Conservation (phyloP, 2,113 vertebrate species). For the Cephalopterus ornatus region DNA sequence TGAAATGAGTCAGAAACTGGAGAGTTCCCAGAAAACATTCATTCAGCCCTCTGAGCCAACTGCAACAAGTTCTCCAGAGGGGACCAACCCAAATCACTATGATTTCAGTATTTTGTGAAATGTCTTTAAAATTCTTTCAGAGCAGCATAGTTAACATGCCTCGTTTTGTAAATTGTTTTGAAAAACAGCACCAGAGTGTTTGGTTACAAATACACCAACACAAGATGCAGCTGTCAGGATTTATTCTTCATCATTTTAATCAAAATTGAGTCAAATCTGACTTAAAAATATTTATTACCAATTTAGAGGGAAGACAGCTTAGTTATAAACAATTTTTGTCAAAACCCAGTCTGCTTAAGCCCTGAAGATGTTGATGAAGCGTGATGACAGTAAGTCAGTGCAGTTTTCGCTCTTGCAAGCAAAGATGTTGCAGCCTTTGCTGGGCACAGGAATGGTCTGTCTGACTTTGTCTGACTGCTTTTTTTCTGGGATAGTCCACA, state of each 20-base stretch:
- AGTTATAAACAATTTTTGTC: not conserved
- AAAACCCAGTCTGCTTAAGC: not conserved
- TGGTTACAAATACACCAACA: not conserved
- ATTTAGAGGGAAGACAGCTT: not conserved
- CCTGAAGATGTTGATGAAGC: not conserved
- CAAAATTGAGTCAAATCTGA: not conserved
- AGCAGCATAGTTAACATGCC: not conserved
- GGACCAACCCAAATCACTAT: not conserved
- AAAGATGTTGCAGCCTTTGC: not conserved
- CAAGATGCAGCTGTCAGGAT: not conserved
- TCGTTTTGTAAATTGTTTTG: not conserved
- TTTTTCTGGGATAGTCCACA: not conserved
- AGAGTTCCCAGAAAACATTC: not conserved
- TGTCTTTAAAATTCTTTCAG: not conserved
- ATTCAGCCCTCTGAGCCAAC: not conserved
- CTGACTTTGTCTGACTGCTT: not conserved
- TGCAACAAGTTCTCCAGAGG: not conserved
- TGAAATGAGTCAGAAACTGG: constrained; percentile 50
- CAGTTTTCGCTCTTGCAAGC: not conserved
- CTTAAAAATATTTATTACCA: not conserved
- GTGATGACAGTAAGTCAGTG: not conserved
- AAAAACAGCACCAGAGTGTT: not conserved
- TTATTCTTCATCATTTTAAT: not conserved
- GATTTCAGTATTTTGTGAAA: not conserved
- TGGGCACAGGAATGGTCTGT: not conserved